Evolutionary conservation across 2,113 vertebrate genomes (phyloP).

Genomic region (Pelecanus crispus): DNA sequence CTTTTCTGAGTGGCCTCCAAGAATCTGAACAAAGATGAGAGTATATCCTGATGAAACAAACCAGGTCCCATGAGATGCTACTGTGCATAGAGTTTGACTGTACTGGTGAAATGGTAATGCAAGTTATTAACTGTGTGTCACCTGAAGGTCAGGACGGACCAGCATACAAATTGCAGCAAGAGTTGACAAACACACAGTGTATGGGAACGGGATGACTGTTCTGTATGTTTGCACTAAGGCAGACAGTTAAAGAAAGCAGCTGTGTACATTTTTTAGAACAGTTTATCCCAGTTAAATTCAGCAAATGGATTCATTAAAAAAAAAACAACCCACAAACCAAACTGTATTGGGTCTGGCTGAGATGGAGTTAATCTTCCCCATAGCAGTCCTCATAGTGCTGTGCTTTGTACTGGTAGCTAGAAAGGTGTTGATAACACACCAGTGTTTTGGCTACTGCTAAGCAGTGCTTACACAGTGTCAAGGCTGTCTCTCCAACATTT

Average conservation of each 20-base stretch:
- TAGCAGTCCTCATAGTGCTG: too few species aligned
- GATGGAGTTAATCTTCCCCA: too few species aligned
- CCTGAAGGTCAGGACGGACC: rapidly evolving
- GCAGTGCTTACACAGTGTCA: too few species aligned
- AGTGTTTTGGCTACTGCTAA: too few species aligned
- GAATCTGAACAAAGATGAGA: not conserved
- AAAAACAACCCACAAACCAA: not conserved
- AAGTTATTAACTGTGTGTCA: not conserved
- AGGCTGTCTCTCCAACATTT: too few species aligned
- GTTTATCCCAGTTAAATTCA: not conserved
- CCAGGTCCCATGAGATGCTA: not conserved
- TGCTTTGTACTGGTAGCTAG: too few species aligned
- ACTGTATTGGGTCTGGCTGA: too few species aligned
- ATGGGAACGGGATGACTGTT: not conserved
- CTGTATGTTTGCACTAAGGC: not conserved
- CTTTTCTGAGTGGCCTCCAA: not conserved
- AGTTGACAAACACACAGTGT: not conserved
- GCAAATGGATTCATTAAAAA: not conserved
- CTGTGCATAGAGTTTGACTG: not conserved
- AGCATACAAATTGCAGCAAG: not conserved
- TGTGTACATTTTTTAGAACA: not conserved
- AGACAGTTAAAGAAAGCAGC: not conserved
- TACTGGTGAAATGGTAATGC: not conserved
- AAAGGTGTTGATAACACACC: too few species aligned
- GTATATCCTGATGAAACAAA: not conserved